Conservation (phyloP, 2,797 vertebrate genomes). For the Tapera naevia region DNA sequence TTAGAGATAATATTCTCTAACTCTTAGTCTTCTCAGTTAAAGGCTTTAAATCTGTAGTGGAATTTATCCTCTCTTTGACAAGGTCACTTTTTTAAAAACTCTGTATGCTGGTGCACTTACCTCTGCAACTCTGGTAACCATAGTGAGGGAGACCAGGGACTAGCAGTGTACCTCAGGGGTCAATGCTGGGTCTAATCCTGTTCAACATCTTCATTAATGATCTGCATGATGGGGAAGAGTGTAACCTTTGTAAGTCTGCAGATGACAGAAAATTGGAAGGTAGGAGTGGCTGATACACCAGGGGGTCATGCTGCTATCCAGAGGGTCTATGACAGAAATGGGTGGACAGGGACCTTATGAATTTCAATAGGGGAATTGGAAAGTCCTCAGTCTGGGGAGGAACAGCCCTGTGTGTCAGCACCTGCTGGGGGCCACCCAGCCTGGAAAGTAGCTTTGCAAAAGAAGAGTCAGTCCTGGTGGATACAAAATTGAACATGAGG, state of each 20-base stretch:
- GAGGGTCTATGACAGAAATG: neutral
- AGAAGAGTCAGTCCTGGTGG: neutral
- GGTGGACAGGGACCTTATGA: neutral
- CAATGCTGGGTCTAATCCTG: neutral
- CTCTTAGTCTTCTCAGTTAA: neutral
- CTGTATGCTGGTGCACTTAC: neutral
- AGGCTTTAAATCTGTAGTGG: neutral
- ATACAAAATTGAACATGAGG: neutral
- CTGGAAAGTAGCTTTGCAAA: neutral
- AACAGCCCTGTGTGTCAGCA: neutral
- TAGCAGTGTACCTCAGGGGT: neutral
- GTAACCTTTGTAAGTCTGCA: neutral
- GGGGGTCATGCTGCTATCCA: neutral
- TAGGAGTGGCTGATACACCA: neutral
- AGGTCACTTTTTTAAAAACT: neutral
- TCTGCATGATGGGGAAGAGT: neutral
- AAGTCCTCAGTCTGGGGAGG: neutral
- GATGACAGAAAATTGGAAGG: neutral
- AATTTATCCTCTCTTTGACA: neutral
- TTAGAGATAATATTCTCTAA: neutral
- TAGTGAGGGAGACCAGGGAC: neutral
- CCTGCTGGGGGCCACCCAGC: neutral
- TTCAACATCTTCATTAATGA: neutral
- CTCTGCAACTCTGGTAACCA: neutral
- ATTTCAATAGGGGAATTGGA: neutral